Evolutionary conservation across 2,113 vertebrate species (phyloP).

Genomic region (Xyliphius kryptos): DNA sequence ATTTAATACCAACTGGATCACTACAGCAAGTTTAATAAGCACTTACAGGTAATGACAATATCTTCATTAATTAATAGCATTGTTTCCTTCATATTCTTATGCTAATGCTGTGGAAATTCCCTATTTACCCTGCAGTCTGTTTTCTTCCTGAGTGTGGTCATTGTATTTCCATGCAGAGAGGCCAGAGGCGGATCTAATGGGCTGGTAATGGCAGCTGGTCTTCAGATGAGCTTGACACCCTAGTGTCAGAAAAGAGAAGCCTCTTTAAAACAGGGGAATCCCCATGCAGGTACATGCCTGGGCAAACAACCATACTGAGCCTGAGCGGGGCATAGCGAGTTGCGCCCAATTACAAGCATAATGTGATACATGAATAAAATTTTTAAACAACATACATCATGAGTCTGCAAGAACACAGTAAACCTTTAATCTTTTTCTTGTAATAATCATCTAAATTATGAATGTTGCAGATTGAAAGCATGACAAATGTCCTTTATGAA

Average conservation of each 20-base stretch:
- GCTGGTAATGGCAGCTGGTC: constrained; percentile 30
- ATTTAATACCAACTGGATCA: neutral
- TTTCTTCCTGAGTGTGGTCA: constrained; percentile 21
- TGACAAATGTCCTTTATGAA: too few species aligned
- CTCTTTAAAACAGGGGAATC: constrained; percentile 38
- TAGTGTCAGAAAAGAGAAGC: constrained; percentile 21
- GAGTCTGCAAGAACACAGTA: too few species aligned
- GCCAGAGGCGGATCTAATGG: constrained; percentile 13
- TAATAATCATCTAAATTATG: too few species aligned
- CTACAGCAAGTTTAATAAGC: too few species aligned
- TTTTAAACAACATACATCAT: neutral
- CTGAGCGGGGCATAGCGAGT: neutral
- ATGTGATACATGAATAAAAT: neutral
- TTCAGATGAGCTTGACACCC: constrained; percentile 27
- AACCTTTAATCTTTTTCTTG: too few species aligned
- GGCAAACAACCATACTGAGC: constrained; percentile 29
- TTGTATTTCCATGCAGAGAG: constrained; percentile 28
- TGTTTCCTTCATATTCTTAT: constrained; percentile 8
- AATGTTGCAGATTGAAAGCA: too few species aligned
- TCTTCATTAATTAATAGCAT: neutral
- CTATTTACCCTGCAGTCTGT: constrained; percentile 21
- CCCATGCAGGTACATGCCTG: constrained; percentile 50
- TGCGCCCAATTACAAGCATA: neutral
- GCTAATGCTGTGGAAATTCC: constrained; percentile 32
- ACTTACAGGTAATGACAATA: neutral